These are phyloP conservation scores for Drosophila pegasa DNA, from an alignment of 2,888 invertebrate species.

Conservation along the genomic window DNA sequence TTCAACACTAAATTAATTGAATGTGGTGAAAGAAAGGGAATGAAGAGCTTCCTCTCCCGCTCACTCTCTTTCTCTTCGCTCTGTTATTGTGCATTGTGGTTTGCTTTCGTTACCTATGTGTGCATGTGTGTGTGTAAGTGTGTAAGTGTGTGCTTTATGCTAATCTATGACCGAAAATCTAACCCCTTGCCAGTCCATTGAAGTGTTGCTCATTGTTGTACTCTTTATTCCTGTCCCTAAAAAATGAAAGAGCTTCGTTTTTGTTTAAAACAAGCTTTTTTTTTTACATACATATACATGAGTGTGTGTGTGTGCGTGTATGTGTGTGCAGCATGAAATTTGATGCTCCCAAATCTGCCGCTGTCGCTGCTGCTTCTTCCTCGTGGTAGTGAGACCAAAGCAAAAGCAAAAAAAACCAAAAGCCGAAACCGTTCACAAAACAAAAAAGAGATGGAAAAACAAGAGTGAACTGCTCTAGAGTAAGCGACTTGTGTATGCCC, in stretches of 20 bases:
- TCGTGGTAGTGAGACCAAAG: conserved; percentile 53
- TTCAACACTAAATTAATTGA: conserved; percentile 8
- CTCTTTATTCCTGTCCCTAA: conserved; percentile 40
- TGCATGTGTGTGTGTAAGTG: conserved; percentile 24
- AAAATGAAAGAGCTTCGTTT: conserved; percentile 69
- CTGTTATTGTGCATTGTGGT: conserved; percentile 59
- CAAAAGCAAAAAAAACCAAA: conserved; percentile 51
- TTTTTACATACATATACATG: conserved; percentile 7
- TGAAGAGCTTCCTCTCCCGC: conserved; percentile 3
- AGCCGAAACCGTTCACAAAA: conserved; percentile 70
- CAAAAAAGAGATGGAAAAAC: conserved; percentile 31
- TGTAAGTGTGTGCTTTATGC: conserved; percentile 51
- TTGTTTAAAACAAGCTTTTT: conserved; percentile 75
- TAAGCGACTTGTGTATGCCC: background rate
- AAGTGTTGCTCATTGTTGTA: conserved; percentile 58
- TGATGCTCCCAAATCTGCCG: conserved; percentile 65
- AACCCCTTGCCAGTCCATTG: conserved; percentile 65
- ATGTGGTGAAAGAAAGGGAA: conserved; percentile 4
- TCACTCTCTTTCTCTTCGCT: conserved; percentile 5
- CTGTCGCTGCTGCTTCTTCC: conserved; percentile 52
- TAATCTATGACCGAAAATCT: conserved; percentile 75
- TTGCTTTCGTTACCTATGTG: conserved; percentile 59
- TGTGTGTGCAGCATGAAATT: conserved; percentile 71
- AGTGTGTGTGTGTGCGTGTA: conserved; percentile 12
- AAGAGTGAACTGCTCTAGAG: background rate